Conservation (phyloP, 1,140 invertebrate species). For the Thaumatotibia leucotreta region DNA sequence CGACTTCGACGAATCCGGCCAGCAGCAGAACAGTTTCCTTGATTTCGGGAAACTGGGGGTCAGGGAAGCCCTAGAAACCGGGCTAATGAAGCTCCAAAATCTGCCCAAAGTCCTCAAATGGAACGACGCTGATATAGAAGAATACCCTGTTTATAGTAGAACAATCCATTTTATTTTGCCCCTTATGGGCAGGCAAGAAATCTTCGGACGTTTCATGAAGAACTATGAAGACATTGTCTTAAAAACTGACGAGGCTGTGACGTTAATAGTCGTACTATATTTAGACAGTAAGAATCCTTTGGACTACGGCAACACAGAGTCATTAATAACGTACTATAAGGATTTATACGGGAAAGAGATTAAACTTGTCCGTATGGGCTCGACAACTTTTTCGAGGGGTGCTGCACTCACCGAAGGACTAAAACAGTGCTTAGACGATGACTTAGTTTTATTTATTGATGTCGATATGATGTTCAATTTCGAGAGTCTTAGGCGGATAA, state of each 20-base stretch:
- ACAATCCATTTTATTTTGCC: slow-evolving; percentile 91
- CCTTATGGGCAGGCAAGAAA: slow-evolving; percentile 86
- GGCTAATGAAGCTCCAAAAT: slow-evolving; percentile 70
- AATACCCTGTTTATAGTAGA: slow-evolving; percentile 72
- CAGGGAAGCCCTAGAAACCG: slow-evolving; percentile 67
- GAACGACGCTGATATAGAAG: slow-evolving; percentile 44
- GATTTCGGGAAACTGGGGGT: slow-evolving; percentile 66
- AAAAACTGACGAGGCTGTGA: slow-evolving; percentile 80
- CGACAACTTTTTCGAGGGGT: slow-evolving; percentile 86
- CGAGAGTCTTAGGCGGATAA: slow-evolving; percentile 82
- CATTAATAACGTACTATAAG: slow-evolving; percentile 77
- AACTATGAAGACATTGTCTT: slow-evolving; percentile 91
- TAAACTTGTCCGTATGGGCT: slow-evolving; percentile 82
- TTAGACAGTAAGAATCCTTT: slow-evolving; percentile 75
- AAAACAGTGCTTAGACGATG: slow-evolving; percentile 74
- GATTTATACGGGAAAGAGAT: slow-evolving; percentile 80
- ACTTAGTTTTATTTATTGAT: slow-evolving; percentile 92
- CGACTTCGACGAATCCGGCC: slow-evolving; percentile 58
- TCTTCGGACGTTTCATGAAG: slow-evolving; percentile 90
- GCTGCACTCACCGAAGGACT: slow-evolving; percentile 85
- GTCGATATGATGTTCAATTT: slow-evolving; percentile 91
- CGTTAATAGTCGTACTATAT: slow-evolving; percentile 89
- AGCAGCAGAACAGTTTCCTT: slow-evolving; percentile 57
- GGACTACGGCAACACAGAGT: slow-evolving; percentile 75
- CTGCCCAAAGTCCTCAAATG: slow-evolving; percentile 68